phyloP scores from a whole-genome alignment of 2,888 invertebrate genomes.

The Torymus texanus region DNA sequence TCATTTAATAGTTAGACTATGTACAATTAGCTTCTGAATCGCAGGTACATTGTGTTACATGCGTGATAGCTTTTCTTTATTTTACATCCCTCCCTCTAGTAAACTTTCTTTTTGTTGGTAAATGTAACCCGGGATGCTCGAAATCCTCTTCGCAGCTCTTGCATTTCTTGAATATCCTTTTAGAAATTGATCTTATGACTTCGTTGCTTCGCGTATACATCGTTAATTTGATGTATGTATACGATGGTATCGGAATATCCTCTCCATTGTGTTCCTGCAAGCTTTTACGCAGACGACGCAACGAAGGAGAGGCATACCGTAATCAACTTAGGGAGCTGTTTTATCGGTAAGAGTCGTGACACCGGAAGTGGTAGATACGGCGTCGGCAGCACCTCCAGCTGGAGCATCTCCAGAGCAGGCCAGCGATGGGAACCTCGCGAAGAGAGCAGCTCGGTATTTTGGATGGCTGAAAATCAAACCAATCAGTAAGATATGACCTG shows the following conservation, averaged over 20 bases:
- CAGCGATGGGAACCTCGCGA: slow-evolving; percentile 86
- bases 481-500: not conserved
- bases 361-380: slow-evolving; percentile 82
- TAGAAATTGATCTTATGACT: not conserved
- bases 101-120: not conserved
- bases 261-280: too few relatives aligned
- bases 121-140: not conserved
- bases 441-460: slow-evolving; percentile 84
- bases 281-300: not conserved
- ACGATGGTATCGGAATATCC: too few relatives aligned
- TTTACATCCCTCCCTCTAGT: not conserved
- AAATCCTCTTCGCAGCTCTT: not conserved
- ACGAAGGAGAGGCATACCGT: not conserved
- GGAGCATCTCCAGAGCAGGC: slow-evolving; percentile 79
- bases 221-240: too few relatives aligned
- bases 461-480: slow-evolving; percentile 80
- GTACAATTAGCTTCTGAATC: slow-evolving; percentile 37
- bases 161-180: not conserved
- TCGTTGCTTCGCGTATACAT: not conserved
- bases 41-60: slow-evolving; percentile 17
- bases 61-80: not conserved
- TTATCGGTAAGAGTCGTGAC: slow-evolving; percentile 82
- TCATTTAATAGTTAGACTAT: slow-evolving; percentile 1
- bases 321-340: slow-evolving; percentile 77
- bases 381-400: slow-evolving; percentile 77